A percentile compares a stretch with the other conserved stretches of the same genome.
Evolutionary conservation across 2,888 invertebrate species (phyloP).

Genomic region (Luperina testacea): DNA sequence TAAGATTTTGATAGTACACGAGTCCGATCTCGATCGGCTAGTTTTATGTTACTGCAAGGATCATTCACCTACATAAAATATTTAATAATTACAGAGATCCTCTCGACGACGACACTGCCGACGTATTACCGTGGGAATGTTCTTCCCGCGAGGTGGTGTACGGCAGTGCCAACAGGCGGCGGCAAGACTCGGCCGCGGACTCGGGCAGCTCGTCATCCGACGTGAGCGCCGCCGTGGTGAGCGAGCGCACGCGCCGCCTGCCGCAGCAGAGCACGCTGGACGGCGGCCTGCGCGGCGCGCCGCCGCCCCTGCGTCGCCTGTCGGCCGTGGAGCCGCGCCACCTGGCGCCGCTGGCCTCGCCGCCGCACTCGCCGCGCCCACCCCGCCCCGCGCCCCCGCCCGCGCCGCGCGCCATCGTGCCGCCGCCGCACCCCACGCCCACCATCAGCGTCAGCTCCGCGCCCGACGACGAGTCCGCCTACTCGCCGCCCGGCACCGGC

Average conservation of each 20-base stretch:
- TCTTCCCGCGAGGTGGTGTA: slow-evolving; percentile 78
- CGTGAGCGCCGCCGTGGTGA: slow-evolving; percentile 90
- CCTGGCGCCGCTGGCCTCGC: slow-evolving; percentile 88
- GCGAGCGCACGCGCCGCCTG: slow-evolving; percentile 91
- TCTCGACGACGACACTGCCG: slow-evolving; percentile 82
- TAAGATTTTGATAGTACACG: background rate
- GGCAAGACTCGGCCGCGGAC: slow-evolving; percentile 93
- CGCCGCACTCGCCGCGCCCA: slow-evolving; percentile 83
- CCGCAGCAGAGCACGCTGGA: slow-evolving; percentile 93
- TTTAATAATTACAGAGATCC: slow-evolving; percentile 76
- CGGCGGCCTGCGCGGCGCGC: slow-evolving; percentile 90
- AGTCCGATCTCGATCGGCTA: background rate
- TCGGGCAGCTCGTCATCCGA: slow-evolving; percentile 94
- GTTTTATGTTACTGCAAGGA: background rate
- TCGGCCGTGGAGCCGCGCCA: slow-evolving; percentile 90
- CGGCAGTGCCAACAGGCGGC: slow-evolving; percentile 79
- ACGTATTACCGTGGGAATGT: slow-evolving; percentile 83
- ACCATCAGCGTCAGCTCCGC: slow-evolving; percentile 94
- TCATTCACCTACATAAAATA: background rate
- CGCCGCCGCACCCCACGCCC: slow-evolving; percentile 80
- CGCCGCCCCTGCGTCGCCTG: slow-evolving; percentile 84
- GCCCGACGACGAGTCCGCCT: slow-evolving; percentile 90
- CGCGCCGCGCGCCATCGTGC: slow-evolving; percentile 73
- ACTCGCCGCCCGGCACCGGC: slow-evolving; percentile 75
- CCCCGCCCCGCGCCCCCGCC: slow-evolving; percentile 78